phyloP scores from a whole-genome alignment of 2,797 vertebrate species.

The Crossoptilon crossoptilon region DNA sequence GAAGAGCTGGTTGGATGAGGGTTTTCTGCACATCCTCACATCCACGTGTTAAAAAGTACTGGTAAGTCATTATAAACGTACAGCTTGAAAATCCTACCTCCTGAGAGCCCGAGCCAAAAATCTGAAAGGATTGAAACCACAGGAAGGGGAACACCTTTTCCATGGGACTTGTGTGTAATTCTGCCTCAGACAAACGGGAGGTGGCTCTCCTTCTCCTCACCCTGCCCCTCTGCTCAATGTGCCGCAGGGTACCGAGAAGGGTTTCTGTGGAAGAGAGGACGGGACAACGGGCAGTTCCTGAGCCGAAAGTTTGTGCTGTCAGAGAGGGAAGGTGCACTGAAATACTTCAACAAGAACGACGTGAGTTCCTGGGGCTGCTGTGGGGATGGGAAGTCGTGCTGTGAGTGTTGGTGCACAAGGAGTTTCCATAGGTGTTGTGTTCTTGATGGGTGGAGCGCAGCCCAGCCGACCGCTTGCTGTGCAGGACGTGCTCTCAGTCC shows the following conservation, averaged over 20 bases:
- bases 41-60: too few species aligned
- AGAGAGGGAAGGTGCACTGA: slow-evolving; percentile 93
- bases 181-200: background rate
- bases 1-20: background rate
- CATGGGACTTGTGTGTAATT: background rate
- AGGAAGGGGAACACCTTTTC: background rate
- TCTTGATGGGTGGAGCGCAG: background rate
- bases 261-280: slow-evolving; percentile 95
- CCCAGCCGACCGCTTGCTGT: background rate
- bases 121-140: background rate
- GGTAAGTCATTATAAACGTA: too few species aligned
- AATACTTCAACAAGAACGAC: slow-evolving; percentile 98
- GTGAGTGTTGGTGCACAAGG: background rate
- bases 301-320: slow-evolving; percentile 96
- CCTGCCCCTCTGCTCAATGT: background rate
- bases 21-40: too few species aligned
- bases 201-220: background rate
- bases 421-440: accelerated
- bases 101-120: background rate
- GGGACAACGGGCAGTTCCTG: slow-evolving; percentile 96
- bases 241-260: slow-evolving; percentile 94
- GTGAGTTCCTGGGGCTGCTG: slow-evolving; percentile 79
- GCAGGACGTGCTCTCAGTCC: background rate
- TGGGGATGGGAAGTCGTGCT: accelerated
- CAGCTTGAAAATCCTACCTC: background rate